Evolutionary conservation across 2,797 vertebrate species (phyloP), one percentile per base, ranked within the genome.

Genomic region (Thunnus albacares): DNA sequence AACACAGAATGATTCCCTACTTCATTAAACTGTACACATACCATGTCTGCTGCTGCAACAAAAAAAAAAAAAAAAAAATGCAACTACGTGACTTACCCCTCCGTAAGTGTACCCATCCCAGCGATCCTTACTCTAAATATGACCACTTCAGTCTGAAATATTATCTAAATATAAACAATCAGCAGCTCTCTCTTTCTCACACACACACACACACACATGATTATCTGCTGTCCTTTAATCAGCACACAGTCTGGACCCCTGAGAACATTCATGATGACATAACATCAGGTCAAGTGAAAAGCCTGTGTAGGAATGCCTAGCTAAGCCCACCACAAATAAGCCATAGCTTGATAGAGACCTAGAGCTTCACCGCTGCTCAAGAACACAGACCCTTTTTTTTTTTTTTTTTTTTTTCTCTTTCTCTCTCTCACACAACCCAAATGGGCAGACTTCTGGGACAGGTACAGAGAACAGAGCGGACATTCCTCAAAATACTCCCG

Each of bases 401-500:
- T 18, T 70, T 76, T 75, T 33, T 33, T 35, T 65, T 45, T 64
- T 18, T 30, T 45, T 47, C 15, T 77, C 79, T 75, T 33, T 33
- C 45, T 65, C 53, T 64, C 24, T 30, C 57, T 47, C 15, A 38
- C 72, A 26, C 77, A 84, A 26, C 65, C 88, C 89, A 86, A 75
- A 83, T 69, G 86, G 86, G 86, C 83, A 38, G 76, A 89, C 92
- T 93, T 92, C 92, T 89, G 92, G 92, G 88, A 91, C 90, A 59
- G 75, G 86, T 83, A 79, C 76, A 82, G 81, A 63, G 89, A 92
- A 84, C 88, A 82, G 76, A 87, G 90, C 86, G 87, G 92, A 91
- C 92, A 90, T 91, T 93, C 91, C 93, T 93, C 91, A 93, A 92
- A 94, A 94, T 94, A 93, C 88, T 87, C 88, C 81, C 75, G 15